Evolutionary conservation across 2,113 vertebrate species (phyloP).

Genomic region (Coregonus clupeaformis): DNA sequence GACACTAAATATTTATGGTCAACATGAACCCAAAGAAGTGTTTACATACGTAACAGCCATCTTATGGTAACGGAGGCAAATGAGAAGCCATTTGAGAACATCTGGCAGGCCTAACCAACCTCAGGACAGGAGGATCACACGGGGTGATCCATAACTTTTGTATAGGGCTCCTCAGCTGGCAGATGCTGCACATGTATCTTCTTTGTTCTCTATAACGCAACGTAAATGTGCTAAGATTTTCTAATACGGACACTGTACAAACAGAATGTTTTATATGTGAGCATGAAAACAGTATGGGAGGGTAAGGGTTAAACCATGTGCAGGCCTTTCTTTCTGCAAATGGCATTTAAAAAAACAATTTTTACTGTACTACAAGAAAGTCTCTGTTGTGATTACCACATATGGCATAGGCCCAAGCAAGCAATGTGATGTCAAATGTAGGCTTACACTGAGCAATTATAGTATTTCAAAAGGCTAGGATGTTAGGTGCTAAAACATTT

Average conservation of each 20-base stretch:
- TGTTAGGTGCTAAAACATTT: no score
- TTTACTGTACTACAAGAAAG: no score
- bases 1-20: neutral
- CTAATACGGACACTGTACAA: no score
- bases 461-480: no score
- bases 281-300: no score
- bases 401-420: no score
- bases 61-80: constrained; percentile 2
- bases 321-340: neutral
- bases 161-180: neutral
- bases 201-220: no score
- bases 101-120: constrained; percentile 14
- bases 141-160: neutral
- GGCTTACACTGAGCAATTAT: no score
- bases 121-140: neutral
- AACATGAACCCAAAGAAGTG: neutral
- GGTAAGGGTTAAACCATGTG: neutral
- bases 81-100: neutral
- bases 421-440: no score
- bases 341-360: neutral
- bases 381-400: no score
- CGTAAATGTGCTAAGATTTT: no score
- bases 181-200: neutral
- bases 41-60: constrained; percentile 3
- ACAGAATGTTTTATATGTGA: no score